These are phyloP conservation scores for Sesamia nonagrioides DNA, from an alignment of 1,140 invertebrate species.

Conservation along the genomic window DNA sequence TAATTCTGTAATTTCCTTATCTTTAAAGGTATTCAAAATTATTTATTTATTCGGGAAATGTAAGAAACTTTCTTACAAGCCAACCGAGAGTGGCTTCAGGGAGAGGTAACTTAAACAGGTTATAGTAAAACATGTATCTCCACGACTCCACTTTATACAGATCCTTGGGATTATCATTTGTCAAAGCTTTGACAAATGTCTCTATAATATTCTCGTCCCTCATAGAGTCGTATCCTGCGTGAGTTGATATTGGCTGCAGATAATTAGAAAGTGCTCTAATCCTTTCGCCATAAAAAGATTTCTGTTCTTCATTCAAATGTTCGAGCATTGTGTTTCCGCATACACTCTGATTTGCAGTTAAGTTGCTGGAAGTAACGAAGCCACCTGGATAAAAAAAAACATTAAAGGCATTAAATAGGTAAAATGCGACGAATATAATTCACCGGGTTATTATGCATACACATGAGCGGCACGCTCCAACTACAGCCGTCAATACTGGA, in stretches of 20 bases:
- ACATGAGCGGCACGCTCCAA: too few relatives aligned
- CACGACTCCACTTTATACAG: conserved; percentile 81
- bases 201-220: conserved; percentile 77
- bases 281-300: conserved; percentile 67
- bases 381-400: conserved; percentile 67
- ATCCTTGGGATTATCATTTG: conserved; percentile 68
- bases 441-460: too few relatives aligned
- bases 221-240: conserved; percentile 71
- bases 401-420: not conserved
- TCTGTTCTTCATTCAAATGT: conserved; percentile 75
- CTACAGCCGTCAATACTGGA: too few relatives aligned
- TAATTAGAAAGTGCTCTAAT: conserved; percentile 71
- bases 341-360: conserved; percentile 66
- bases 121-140: conserved; percentile 82
- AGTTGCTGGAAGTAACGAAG: conserved; percentile 74
- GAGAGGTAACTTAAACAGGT: conserved; percentile 76
- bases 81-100: conserved; percentile 65
- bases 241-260: conserved; percentile 58
- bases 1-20: not conserved
- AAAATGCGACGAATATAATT: not conserved
- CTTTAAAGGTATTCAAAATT: not conserved
- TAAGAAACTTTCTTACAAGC: conserved; percentile 77
- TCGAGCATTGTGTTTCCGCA: conserved; percentile 68
- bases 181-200: conserved; percentile 75
- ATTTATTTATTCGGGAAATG: conserved; percentile 61